phyloP scores from a whole-genome alignment of 2,113 vertebrate species.

The Ramphastos sulfuratus region DNA sequence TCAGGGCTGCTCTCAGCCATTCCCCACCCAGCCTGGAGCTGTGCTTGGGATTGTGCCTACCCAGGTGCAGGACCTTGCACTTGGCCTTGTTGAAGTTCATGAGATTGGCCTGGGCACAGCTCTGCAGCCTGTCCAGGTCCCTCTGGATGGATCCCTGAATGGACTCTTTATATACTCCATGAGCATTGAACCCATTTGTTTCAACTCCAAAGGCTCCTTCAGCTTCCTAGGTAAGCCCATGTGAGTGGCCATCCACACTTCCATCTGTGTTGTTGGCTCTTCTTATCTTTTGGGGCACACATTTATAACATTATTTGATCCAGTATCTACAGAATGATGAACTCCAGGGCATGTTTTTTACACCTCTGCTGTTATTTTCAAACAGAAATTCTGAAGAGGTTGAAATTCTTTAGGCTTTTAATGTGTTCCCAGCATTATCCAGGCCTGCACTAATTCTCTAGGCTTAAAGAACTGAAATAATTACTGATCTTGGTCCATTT shows the following conservation, averaged over 20 bases:
- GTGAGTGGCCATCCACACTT: not conserved
- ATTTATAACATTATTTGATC: not conserved
- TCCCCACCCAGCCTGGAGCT: no score
- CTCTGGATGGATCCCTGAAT: no score
- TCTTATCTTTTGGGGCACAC: not conserved
- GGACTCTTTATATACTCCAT: not conserved
- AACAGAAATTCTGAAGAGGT: conserved; percentile 43
- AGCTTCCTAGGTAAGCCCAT: not conserved
- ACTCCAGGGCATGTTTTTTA: not conserved
- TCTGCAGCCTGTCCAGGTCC: no score
- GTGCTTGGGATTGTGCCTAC: no score
- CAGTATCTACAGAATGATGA: not conserved
- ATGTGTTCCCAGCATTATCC: conserved; percentile 71
- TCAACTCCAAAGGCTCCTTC: not conserved
- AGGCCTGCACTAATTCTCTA: conserved; percentile 52
- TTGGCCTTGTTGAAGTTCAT: no score
- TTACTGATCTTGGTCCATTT: conserved; percentile 60
- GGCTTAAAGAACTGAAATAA: conserved; percentile 68
- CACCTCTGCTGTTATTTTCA: conserved; percentile 49
- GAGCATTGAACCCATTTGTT: not conserved
- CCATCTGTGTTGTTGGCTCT: not conserved
- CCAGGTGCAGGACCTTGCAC: no score
- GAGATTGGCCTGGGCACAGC: no score
- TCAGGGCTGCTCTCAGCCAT: no score
- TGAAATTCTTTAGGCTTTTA: conserved; percentile 66